These are phyloP conservation scores for Lagocephalus sceleratus DNA, from an alignment of 2,797 vertebrate species.

Conservation along the genomic window DNA sequence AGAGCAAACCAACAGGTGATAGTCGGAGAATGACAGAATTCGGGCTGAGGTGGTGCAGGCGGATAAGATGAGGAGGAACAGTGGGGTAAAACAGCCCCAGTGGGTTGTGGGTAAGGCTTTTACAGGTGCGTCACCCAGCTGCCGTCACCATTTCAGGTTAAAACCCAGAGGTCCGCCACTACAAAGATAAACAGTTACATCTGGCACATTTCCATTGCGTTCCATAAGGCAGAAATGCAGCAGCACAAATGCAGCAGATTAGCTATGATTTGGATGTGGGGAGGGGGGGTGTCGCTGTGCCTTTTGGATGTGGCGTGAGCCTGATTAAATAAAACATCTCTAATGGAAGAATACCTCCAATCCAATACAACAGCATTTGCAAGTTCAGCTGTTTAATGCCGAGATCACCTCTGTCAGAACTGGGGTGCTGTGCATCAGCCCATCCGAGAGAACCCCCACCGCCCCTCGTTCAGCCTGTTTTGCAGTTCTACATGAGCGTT, in stretches of 20 bases:
- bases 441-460: not conserved
- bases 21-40: not conserved
- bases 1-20: conserved; percentile 30
- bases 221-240: not conserved
- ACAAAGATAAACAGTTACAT: too few relatives aligned
- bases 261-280: not conserved
- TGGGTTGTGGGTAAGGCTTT: too few relatives aligned
- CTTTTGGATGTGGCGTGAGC: conserved; percentile 22
- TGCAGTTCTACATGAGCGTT: not conserved
- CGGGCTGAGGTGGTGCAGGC: too few relatives aligned
- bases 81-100: too few relatives aligned
- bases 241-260: not conserved
- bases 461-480: not conserved
- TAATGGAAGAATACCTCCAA: conserved; percentile 21
- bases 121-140: too few relatives aligned
- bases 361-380: conserved; percentile 13
- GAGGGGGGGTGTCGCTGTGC: conserved; percentile 13
- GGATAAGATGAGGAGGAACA: too few relatives aligned
- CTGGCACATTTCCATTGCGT: not conserved
- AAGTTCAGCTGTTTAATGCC: conserved; percentile 12
- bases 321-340: conserved; percentile 44
- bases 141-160: too few relatives aligned
- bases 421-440: conserved; percentile 5
- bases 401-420: conserved; percentile 20
- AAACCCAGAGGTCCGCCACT: too few relatives aligned